phyloP scores from a whole-genome alignment of 37 sponge, comb jelly and placozoan species.

The Hexactinellida sp. region DNA sequence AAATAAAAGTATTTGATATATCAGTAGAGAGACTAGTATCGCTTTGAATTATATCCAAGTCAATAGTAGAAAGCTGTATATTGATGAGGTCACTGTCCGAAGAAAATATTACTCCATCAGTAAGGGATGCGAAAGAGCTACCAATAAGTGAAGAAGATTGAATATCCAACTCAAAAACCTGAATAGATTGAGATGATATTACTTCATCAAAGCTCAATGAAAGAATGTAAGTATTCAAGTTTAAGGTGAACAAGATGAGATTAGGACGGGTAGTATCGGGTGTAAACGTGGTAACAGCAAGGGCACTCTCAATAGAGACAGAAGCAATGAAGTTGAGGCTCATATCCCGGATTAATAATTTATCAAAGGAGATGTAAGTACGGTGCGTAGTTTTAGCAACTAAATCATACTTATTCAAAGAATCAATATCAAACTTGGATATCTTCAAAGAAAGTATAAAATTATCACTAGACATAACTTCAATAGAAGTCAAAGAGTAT shows the following conservation, averaged over 20 bases:
- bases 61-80: constrained; percentile 30
- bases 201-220: constrained; percentile 77
- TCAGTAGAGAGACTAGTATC: constrained; percentile 33
- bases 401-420: constrained; percentile 53
- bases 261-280: constrained; percentile 34
- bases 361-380: constrained; percentile 35
- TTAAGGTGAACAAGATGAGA: constrained; percentile 37
- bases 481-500: constrained; percentile 22
- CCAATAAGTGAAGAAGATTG: constrained; percentile 24
- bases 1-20: constrained; percentile 36
- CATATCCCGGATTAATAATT: constrained; percentile 39
- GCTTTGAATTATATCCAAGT: constrained; percentile 39
- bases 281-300: constrained; percentile 32
- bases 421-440: constrained; percentile 35
- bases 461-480: neutral
- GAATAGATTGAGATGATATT: constrained; percentile 38
- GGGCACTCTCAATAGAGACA: constrained; percentile 27
- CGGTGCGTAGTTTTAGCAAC: constrained; percentile 28
- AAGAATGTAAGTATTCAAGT: constrained; percentile 44
- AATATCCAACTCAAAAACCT: constrained; percentile 38
- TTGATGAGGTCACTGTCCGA: constrained; percentile 30
- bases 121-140: constrained; percentile 24
- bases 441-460: constrained; percentile 28
- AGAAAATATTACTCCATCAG: constrained; percentile 27
- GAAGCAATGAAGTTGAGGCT: constrained; percentile 25